Evolutionary conservation across 2,888 invertebrate species (phyloP), one percentile per base, ranked within the genome.

Genomic region (Cacoxenus indagator): DNA sequence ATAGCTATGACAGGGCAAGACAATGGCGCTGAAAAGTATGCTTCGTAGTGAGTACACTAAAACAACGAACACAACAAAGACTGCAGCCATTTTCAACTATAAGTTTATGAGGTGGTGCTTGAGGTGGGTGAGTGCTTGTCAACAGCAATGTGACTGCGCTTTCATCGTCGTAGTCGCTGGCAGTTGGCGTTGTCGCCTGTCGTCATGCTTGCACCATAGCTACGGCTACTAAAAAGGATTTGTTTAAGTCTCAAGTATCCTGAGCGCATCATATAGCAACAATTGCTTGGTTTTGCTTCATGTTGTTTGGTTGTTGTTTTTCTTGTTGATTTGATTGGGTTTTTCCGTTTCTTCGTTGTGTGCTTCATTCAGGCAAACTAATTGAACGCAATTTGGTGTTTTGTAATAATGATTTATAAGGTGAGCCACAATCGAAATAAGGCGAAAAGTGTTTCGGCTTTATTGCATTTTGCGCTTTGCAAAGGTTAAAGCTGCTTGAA

Each of bases 91-190:
- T n/a, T n/a, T 43, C 45, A 43, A 43, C 3, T n/a, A n/a, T n/a
- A n/a, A n/a, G n/a, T n/a, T n/a, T n/a, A 37, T 51, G 22, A 51
- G 22, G n/a, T 51, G 19, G 19, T 8, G 17, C 9, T 19, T 22
- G 22, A 17, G 8, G 51, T 51, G 17, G 51, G 11, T 17, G 51
- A 22, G 73, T 76, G 79, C 78, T 79, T 79, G 79, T 79, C 79
- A 79, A 73, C 82, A 71, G 73, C 82, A 82, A 82, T 82, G 79
- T 79, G 79, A 82, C 79, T 79, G 51, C 51, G 22, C 51, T 51
- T 51, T 51, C 22, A 51, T 17, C 51, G n/a, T 9, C 8, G 51
- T 51, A 8, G 37, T n/a, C n/a, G n/a, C n/a, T n/a, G n/a, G n/a
- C n/a, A n/a, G n/a, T 37, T 37, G 37, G 1, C 37, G 14, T 37